These are phyloP conservation scores for Drosophila bocqueti DNA, from an alignment of 1,140 invertebrate genomes.

Conservation along the genomic window DNA sequence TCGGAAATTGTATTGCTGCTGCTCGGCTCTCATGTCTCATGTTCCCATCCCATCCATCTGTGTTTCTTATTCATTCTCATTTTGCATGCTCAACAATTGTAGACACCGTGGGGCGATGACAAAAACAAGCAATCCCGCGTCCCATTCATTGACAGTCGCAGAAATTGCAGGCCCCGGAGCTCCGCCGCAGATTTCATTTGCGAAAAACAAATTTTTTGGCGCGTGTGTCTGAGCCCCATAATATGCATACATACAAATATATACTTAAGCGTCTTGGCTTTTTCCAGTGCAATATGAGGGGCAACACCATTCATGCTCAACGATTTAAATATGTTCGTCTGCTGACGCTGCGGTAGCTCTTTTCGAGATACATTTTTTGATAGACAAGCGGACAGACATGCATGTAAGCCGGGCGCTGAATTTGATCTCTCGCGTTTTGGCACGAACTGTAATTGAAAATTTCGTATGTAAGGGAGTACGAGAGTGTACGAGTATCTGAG, in stretches of 20 bases:
- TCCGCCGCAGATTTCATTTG: conserved; percentile 39
- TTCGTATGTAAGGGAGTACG: conserved; percentile 32
- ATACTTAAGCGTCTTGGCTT: conserved; percentile 10
- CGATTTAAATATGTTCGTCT: conserved; percentile 74
- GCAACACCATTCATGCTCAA: conserved; percentile 67
- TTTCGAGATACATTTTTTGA: conserved; percentile 44
- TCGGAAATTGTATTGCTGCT: conserved; percentile 68
- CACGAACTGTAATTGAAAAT: conserved; percentile 83
- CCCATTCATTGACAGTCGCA: conserved; percentile 67
- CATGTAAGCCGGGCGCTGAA: conserved; percentile 53
- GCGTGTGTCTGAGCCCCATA: conserved; percentile 60
- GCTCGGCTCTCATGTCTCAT: conserved; percentile 54
- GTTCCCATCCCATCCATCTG: conserved; percentile 40
- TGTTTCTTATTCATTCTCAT: conserved; percentile 58
- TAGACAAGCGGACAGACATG: conserved; percentile 62
- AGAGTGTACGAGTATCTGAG: background rate
- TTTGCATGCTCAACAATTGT: conserved; percentile 66
- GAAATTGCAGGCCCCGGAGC: conserved; percentile 21
- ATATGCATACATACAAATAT: background rate
- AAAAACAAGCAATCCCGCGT: conserved; percentile 53
- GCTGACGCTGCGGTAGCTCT: conserved; percentile 35
- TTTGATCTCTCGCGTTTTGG: conserved; percentile 80
- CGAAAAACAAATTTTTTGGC: conserved; percentile 55
- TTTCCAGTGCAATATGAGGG: conserved; percentile 63
- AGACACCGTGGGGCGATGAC: conserved; percentile 41